phyloP scores from a whole-genome alignment of 1,140 invertebrate species.

The Drosophila seguyi region DNA sequence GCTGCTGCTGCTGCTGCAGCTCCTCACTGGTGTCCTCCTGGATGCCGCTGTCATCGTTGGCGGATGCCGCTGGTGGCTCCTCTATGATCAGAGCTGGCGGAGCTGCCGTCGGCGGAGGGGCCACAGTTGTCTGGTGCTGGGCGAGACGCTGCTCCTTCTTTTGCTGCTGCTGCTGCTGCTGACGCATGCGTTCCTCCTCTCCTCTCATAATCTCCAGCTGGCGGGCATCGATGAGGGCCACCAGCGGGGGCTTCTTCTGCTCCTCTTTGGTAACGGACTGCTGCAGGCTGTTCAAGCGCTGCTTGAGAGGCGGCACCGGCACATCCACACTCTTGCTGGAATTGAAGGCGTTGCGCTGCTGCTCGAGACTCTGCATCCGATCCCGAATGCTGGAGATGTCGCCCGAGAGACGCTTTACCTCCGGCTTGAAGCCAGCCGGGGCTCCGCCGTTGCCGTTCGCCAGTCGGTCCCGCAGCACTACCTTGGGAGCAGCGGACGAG shows the following conservation, averaged over 20 bases:
- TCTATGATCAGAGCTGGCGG: conserved; percentile 71
- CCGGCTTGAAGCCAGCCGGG: conserved; percentile 68
- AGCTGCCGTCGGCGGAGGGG: conserved; percentile 16
- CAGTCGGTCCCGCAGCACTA: conserved; percentile 71
- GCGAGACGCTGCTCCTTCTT: conserved; percentile 28
- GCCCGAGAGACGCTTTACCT: conserved; percentile 86
- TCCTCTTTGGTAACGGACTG: conserved; percentile 83
- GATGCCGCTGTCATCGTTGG: conserved; percentile 93
- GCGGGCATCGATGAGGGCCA: conserved; percentile 78
- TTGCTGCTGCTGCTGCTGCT: conserved; percentile 55
- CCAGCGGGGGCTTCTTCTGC: conserved; percentile 72
- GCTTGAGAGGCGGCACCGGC: conserved; percentile 79
- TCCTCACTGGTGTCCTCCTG: conserved; percentile 89
- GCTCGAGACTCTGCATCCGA: conserved; percentile 88
- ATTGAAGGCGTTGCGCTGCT: conserved; percentile 86
- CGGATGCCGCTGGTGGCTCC: conserved; percentile 85
- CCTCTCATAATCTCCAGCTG: conserved; percentile 80
- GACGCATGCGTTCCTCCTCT: conserved; percentile 73
- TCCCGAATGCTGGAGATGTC: conserved; percentile 89
- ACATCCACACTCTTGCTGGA: conserved; percentile 84
- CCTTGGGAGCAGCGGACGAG: conserved; percentile 41
- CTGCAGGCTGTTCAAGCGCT: conserved; percentile 80
- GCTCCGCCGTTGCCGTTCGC: conserved; percentile 74
- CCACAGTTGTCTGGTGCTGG: conserved; percentile 7
- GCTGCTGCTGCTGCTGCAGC: conserved; percentile 69